Evolutionary conservation across 2,113 vertebrate species (phyloP).

Genomic region (Calyptomena viridis): DNA sequence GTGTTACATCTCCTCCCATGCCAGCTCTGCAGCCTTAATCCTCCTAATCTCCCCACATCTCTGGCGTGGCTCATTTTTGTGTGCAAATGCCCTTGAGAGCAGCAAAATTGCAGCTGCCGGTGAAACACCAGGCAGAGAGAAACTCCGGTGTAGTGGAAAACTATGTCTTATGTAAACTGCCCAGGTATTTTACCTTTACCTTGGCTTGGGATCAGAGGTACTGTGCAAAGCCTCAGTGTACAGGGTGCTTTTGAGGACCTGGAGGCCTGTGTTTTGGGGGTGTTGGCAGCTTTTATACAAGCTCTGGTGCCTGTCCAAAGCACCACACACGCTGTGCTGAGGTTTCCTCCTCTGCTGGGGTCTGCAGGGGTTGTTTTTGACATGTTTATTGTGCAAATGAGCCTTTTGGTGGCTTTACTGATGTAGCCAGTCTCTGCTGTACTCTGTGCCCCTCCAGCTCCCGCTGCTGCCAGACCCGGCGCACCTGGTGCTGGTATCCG

Average conservation of each 20-base stretch:
- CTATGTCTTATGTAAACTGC: conserved; percentile 25
- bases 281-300: background rate
- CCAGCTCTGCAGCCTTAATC: conserved; percentile 29
- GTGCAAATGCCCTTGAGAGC: conserved; percentile 36
- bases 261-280: background rate
- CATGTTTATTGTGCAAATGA: background rate
- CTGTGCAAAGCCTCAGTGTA: background rate
- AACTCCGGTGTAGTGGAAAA: background rate
- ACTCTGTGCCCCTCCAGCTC: background rate
- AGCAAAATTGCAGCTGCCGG: background rate
- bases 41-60: conserved; percentile 29
- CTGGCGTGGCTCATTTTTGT: conserved; percentile 33
- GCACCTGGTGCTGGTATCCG: accelerated
- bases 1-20: background rate
- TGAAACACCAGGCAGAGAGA: background rate
- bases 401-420: background rate
- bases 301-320: background rate
- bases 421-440: accelerated
- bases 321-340: accelerated
- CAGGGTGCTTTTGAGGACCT: background rate
- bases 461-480: background rate
- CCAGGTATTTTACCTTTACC: background rate
- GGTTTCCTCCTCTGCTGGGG: background rate
- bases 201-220: background rate
- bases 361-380: background rate